Base-by-base conservation (phyloP, 2,113 vertebrate species). In the Mormyrus lacerda region DNA sequence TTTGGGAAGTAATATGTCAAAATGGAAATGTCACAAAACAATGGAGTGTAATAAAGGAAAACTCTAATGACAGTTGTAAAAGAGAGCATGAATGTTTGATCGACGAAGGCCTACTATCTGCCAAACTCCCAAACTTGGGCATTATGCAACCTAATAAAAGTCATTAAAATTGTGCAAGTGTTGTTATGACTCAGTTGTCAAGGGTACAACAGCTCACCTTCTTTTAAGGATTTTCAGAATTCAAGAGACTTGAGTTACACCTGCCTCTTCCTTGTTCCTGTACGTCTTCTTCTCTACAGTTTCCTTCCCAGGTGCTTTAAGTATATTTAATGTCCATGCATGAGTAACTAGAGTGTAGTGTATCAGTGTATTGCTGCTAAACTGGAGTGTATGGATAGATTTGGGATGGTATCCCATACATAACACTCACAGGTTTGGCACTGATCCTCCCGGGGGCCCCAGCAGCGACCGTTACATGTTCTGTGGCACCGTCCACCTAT, bases 401-500 rank as follows among this genome's bases (percentile, higher is more conserved):
- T 15, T n/a, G 3, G 3, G n/a, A 39, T 15, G 17, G 35, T 2
- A 55, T 3, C 55, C 21, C 35, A 45, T 73, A 84, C 24, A 10
- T 1, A 11, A 85, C 85, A 98, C 98, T 99, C 95, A 99, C 98
- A 95, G 90, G 94, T 99, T 94, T 99, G 98, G 92, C 98, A 99
- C 90, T 99, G 97, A 88, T 96, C 95, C 89, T 97, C 96, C 3
- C 96, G 97, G 19, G 98, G 97, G 87, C 98, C 98, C 98, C 98
- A 99, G 93, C 98, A 99, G 3, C 97, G 96, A 5, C 98, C 98
- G 17, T 97, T 98, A 92, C 98, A 99, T 55, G 97, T 97, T 24
- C 97, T 97, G 91, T 99, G 97, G 93, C 98, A 99, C 50, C 96
- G 97, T 50, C 97, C 97, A 97, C 98, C 98, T 99, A 93, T 15